Conservation (phyloP, 2,797 vertebrate genomes). For the Orientallactaga sibirica region DNA sequence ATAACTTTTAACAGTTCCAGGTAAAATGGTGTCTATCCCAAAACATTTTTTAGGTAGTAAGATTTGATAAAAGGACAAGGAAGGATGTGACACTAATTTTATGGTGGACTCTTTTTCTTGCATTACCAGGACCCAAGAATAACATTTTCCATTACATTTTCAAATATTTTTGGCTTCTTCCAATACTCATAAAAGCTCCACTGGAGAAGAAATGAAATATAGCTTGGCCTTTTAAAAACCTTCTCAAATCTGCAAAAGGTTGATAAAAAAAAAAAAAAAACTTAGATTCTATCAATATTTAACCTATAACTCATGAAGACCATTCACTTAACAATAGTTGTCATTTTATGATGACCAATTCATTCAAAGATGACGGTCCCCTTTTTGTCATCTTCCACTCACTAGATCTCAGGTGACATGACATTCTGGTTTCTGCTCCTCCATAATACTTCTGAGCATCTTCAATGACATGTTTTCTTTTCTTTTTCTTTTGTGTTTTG, state of each 20-base stretch:
- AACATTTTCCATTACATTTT: slow-evolving; percentile 51
- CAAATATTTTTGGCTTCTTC: slow-evolving; percentile 57
- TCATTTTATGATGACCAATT: not conserved
- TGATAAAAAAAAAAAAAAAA: not conserved
- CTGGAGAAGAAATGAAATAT: slow-evolving; percentile 25
- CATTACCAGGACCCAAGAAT: slow-evolving; percentile 21
- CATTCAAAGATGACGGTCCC: not conserved
- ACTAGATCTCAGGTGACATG: not conserved
- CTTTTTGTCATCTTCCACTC: not conserved
- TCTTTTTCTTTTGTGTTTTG: no score
- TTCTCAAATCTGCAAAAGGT: slow-evolving; percentile 27
- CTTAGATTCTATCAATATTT: not conserved
- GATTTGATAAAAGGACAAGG: not conserved
- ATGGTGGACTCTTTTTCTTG: slow-evolving; percentile 15
- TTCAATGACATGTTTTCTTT: not conserved
- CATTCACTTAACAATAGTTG: not conserved
- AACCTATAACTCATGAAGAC: not conserved
- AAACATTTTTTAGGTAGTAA: not conserved
- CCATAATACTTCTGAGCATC: not conserved
- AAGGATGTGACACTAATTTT: slow-evolving; percentile 27
- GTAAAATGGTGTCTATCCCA: slow-evolving; percentile 29
- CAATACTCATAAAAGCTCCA: not conserved
- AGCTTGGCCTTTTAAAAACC: not conserved
- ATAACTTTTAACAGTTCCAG: not conserved
- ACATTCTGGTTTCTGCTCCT: not conserved